Percentiles rank a stretch among this genome's conserved stretches.
Conservation (phyloP, 2,113 vertebrate species). For the Panurus biarmicus region DNA sequence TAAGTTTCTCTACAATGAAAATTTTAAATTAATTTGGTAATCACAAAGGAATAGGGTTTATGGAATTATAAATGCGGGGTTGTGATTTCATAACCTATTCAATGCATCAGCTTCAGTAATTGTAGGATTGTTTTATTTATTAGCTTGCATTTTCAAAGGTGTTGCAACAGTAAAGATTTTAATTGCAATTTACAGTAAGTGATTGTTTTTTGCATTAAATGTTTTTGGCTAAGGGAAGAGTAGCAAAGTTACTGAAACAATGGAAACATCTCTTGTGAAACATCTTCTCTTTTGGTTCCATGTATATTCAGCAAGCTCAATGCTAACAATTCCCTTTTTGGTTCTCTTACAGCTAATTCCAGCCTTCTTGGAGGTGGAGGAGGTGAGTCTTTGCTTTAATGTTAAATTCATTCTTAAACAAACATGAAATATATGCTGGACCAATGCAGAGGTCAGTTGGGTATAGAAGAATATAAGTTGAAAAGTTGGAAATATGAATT, state of each 20-base stretch:
- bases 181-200: neutral
- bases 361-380: slow-evolving; percentile 96
- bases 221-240: neutral
- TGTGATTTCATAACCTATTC: neutral
- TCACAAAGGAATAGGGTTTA: neutral
- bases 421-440: neutral
- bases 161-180: neutral
- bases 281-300: neutral
- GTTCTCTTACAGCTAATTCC: slow-evolving; percentile 85
- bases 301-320: neutral
- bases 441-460: neutral
- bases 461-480: neutral
- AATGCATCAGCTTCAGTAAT: neutral
- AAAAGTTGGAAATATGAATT: neutral
- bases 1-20: neutral
- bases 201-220: neutral
- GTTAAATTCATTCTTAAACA: neutral
- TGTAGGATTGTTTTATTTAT: neutral
- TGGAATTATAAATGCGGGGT: neutral
- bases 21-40: neutral
- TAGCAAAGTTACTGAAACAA: neutral
- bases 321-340: slow-evolving; percentile 41
- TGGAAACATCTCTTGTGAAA: neutral
- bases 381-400: slow-evolving; percentile 78
- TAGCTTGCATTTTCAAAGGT: neutral